Evolutionary conservation across 2,113 vertebrate genomes (phyloP).

Genomic region (Esox niger): DNA sequence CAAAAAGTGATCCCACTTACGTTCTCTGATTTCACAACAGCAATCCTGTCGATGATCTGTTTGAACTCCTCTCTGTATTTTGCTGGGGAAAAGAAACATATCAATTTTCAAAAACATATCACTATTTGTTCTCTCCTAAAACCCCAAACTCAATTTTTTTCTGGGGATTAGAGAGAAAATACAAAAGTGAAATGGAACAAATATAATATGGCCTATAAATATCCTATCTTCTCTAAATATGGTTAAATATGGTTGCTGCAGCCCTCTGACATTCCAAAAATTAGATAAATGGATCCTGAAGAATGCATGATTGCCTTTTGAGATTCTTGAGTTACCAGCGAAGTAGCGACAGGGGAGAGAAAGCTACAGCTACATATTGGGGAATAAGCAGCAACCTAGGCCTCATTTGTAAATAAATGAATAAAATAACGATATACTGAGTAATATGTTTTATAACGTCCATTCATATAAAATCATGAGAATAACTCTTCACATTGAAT

Average conservation of each 20-base stretch:
- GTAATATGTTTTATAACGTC: too few relatives aligned
- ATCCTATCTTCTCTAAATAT: too few relatives aligned
- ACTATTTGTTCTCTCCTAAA: too few relatives aligned
- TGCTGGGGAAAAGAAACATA: constrained; percentile 51
- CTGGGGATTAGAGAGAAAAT: not conserved
- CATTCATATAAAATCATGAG: too few relatives aligned
- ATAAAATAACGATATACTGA: too few relatives aligned
- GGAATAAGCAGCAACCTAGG: too few relatives aligned
- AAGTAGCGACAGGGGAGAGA: too few relatives aligned
- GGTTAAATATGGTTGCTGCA: not conserved
- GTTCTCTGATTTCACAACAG: constrained; percentile 76
- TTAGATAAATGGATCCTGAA: not conserved
- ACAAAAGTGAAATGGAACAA: not conserved
- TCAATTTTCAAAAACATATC: not conserved
- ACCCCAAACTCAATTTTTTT: too few relatives aligned
- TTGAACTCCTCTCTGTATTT: constrained; percentile 82
- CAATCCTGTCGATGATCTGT: constrained; percentile 73
- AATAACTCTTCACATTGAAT: too few relatives aligned
- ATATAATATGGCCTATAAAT: not conserved
- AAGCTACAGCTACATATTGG: too few relatives aligned
- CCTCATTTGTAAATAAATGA: too few relatives aligned
- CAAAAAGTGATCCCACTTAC: constrained; percentile 53
- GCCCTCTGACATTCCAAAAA: not conserved
- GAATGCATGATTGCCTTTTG: not conserved
- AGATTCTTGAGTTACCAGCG: not conserved